Evolutionary conservation across 2,113 vertebrate species (phyloP), one percentile per base, ranked within the genome.

Genomic region (Pelecanus crispus): DNA sequence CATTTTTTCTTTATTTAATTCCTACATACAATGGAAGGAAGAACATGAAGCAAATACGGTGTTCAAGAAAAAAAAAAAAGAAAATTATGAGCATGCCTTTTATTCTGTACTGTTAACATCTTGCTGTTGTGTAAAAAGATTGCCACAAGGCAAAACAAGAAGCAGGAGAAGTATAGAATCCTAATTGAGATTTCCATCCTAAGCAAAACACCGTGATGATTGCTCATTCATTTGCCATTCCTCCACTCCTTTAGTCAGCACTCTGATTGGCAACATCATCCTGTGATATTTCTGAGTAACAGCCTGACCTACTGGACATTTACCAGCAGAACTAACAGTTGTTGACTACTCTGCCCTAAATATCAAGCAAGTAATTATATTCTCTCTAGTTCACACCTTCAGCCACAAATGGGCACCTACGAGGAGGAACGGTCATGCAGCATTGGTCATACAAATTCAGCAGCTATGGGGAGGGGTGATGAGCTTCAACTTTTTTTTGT

Each of bases 71-170:
- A 88, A 45, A 50, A 40, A 63, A 75, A n/a, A 25, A 25, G 52
- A 55, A 82, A 88, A 81, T 68, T 42, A 68, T 72, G 65, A 81
- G 8, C 71, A 45, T 62, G 85, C 42, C 67, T 93, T 94, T 94
- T 88, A 86, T 91, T 91, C 70, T 55, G 17, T 66, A 49, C 77
- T 86, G 72, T 75, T 86, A 82, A 68, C 42, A 75, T 70, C 49
- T 67, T 42, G 66, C 56, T 61, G 9, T 91, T 81, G 82, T 88
- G 78, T 47, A 81, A 88, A 70, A 95, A 52, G 71, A 67, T 58
- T 92, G 94, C 88, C 24, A 52, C 17, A 40, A 93, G 83, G 62
- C 92, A 93, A 68, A 96, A 88, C 21, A 81, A 79, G 68, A 62
- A 52, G 26, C 42, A 79, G 34, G 62, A 58, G 70, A 80, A 70